Evolutionary conservation across 2,113 vertebrate genomes (phyloP).

Genomic region (Osmerus mordax): DNA sequence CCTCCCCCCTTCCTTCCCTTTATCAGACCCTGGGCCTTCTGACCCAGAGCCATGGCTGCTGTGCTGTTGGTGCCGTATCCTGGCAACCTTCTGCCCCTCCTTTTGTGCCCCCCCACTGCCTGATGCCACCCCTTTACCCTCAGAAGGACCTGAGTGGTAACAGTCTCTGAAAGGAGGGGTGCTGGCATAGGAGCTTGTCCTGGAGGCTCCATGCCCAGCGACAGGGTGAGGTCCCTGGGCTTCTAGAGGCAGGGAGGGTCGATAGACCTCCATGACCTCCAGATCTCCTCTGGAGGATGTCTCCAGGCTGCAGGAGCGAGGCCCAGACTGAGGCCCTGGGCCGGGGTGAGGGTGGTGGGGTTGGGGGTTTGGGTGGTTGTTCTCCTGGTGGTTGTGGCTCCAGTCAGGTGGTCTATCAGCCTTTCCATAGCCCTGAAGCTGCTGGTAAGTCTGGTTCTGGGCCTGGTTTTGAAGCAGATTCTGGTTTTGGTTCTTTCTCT

Average conservation of each 20-base stretch:
- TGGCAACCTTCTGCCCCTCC: slow-evolving; percentile 86
- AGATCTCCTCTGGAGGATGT: slow-evolving; percentile 64
- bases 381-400: slow-evolving; percentile 59
- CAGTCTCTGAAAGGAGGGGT: slow-evolving; percentile 78
- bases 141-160: slow-evolving; percentile 67
- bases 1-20: slow-evolving; percentile 73
- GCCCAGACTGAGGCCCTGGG: slow-evolving; percentile 59
- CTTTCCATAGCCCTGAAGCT: slow-evolving; percentile 77
- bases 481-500: slow-evolving; percentile 62
- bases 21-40: slow-evolving; percentile 57
- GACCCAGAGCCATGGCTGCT: slow-evolving; percentile 60
- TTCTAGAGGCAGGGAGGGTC: slow-evolving; percentile 68
- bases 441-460: slow-evolving; percentile 39
- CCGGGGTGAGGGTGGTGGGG: slow-evolving; percentile 54
- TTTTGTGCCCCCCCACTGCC: slow-evolving; percentile 70
- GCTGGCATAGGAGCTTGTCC: slow-evolving; percentile 74
- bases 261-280: slow-evolving; percentile 73
- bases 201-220: slow-evolving; percentile 57
- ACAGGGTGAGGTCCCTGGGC: slow-evolving; percentile 66
- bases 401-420: slow-evolving; percentile 82
- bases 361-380: slow-evolving; percentile 34
- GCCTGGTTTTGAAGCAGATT: slow-evolving; percentile 40
- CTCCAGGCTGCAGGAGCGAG: slow-evolving; percentile 76
- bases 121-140: slow-evolving; percentile 53
- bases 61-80: slow-evolving; percentile 94